These are phyloP conservation scores for Eudemis profundana DNA, from an alignment of 2,888 invertebrate species.

Conservation along the genomic window DNA sequence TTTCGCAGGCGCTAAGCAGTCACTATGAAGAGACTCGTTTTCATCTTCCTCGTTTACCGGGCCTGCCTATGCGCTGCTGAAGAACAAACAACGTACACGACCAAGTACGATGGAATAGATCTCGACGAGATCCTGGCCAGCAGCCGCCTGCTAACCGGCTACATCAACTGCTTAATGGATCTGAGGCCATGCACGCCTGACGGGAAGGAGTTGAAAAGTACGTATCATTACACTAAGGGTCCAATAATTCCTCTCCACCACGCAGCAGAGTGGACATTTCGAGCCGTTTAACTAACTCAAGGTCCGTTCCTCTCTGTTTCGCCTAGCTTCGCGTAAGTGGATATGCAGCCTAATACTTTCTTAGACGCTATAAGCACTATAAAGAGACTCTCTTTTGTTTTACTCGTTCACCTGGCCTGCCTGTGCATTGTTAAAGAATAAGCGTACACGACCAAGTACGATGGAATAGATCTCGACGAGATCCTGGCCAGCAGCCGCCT, in stretches of 20 bases:
- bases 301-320: too few relatives aligned
- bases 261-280: too few relatives aligned
- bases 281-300: too few relatives aligned
- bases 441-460: conserved; percentile 89
- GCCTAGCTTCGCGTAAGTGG: too few relatives aligned
- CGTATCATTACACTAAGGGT: too few relatives aligned
- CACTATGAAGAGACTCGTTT: conserved; percentile 46
- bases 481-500: conserved; percentile 88
- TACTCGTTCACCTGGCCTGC: conserved; percentile 45
- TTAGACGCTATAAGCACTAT: too few relatives aligned
- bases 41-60: conserved; percentile 43
- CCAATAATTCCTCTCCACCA: too few relatives aligned
- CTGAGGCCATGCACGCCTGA: conserved; percentile 89
- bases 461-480: conserved; percentile 89
- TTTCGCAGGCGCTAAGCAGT: conserved; percentile 32
- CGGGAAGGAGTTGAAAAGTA: conserved; percentile 90
- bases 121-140: conserved; percentile 88
- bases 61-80: conserved; percentile 41
- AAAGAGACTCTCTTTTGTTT: conserved; percentile 38
- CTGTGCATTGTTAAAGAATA: conserved; percentile 37
- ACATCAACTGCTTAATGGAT: conserved; percentile 89
- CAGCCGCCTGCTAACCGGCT: conserved; percentile 88
- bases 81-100: conserved; percentile 83
- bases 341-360: too few relatives aligned
- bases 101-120: conserved; percentile 90